Percentiles rank a stretch among this genome's conserved stretches.
Conservation (phyloP, 2,888 invertebrate genomes). For the Cactoblastis cactorum region DNA sequence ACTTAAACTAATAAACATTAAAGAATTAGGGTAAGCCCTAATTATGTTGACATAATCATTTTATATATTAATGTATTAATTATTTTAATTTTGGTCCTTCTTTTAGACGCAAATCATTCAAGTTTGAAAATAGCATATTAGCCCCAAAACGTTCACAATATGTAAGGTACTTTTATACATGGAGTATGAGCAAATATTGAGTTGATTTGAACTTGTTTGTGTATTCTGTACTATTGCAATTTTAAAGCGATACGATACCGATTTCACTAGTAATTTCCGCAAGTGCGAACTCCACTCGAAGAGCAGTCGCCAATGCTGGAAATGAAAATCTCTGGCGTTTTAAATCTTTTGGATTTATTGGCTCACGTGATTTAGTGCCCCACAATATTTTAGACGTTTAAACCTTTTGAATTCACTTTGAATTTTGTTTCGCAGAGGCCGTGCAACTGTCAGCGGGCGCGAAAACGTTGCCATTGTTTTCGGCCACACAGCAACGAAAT, state of each 20-base stretch:
- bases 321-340: slow-evolving; percentile 63
- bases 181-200: no score
- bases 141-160: no score
- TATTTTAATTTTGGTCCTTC: no score
- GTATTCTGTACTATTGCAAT: background rate
- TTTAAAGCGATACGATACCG: slow-evolving; percentile 36
- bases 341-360: slow-evolving; percentile 49
- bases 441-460: slow-evolving; percentile 93
- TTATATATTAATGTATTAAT: no score
- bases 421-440: slow-evolving; percentile 85
- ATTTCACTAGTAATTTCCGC: slow-evolving; percentile 66
- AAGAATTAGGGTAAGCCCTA: no score
- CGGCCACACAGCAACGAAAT: slow-evolving; percentile 94
- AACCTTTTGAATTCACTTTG: slow-evolving; percentile 15
- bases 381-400: slow-evolving; percentile 12
- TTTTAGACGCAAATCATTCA: no score
- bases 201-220: no score
- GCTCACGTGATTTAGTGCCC: slow-evolving; percentile 25
- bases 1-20: no score
- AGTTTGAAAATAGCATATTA: no score
- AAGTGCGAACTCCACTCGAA: slow-evolving; percentile 46
- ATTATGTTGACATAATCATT: no score
- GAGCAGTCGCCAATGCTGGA: slow-evolving; percentile 48
- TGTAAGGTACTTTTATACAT: no score
- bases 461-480: slow-evolving; percentile 95